phyloP scores from a whole-genome alignment of 2,797 vertebrate species.

The Hyperoplus immaculatus region DNA sequence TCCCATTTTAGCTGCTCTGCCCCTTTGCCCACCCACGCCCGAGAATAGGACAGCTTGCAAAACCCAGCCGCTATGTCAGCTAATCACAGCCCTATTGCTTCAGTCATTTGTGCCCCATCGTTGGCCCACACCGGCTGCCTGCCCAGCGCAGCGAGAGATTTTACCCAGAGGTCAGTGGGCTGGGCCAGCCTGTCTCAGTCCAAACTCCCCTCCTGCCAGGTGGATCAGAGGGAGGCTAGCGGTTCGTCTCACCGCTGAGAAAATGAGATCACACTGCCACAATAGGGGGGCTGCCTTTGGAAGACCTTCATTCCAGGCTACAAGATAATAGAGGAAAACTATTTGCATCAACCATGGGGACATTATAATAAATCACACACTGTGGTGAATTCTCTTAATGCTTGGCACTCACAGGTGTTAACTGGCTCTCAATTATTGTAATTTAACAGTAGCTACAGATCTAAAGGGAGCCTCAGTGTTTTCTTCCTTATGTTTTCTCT shows the following conservation, averaged over 20 bases:
- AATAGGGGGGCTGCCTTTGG: slow-evolving; percentile 76
- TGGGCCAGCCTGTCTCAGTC: slow-evolving; percentile 69
- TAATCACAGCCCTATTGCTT: slow-evolving; percentile 82
- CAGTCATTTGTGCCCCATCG: slow-evolving; percentile 75
- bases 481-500: slow-evolving; percentile 33
- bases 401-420: slow-evolving; percentile 66
- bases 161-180: slow-evolving; percentile 82
- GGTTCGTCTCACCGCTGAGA: slow-evolving; percentile 70
- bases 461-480: slow-evolving; percentile 39
- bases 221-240: slow-evolving; percentile 78
- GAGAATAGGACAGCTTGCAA: slow-evolving; percentile 88
- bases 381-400: slow-evolving; percentile 68
- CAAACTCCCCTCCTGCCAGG: slow-evolving; percentile 76
- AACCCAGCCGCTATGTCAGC: slow-evolving; percentile 84
- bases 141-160: slow-evolving; percentile 72
- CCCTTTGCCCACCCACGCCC: slow-evolving; percentile 75
- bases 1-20: slow-evolving; percentile 81
- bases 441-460: slow-evolving; percentile 48
- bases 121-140: slow-evolving; percentile 63
- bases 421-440: slow-evolving; percentile 60
- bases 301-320: slow-evolving; percentile 78
- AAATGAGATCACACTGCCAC: slow-evolving; percentile 79
- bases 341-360: slow-evolving; percentile 78
- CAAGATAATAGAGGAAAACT: slow-evolving; percentile 73
- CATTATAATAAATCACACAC: slow-evolving; percentile 78